These are phyloP conservation scores for Chironomus riparius DNA, from an alignment of 2,888 invertebrate species.

Conservation along the genomic window DNA sequence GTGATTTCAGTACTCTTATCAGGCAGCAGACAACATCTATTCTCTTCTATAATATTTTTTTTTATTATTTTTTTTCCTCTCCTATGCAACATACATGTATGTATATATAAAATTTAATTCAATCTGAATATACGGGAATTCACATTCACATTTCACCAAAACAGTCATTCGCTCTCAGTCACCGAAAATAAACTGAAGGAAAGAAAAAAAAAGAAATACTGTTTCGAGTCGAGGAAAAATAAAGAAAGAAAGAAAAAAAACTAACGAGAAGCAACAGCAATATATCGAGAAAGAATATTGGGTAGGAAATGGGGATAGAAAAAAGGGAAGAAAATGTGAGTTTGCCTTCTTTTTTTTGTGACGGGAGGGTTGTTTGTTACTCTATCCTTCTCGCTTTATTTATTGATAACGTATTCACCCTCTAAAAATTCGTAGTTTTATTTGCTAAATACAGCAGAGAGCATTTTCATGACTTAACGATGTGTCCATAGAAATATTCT, in stretches of 20 bases:
- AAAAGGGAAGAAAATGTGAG: not conserved
- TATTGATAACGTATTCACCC: too few species aligned
- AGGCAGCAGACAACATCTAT: not conserved
- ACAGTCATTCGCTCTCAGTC: conserved; percentile 16
- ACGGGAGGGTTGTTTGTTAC: too few species aligned
- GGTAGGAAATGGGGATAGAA: not conserved
- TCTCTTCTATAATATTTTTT: too few species aligned
- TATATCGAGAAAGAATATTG: not conserved
- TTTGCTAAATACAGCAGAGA: too few species aligned
- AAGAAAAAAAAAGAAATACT: conserved; percentile 14
- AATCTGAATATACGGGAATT: not conserved
- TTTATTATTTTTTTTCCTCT: not conserved
- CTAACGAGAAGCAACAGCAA: not conserved
- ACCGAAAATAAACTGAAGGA: conserved; percentile 27
- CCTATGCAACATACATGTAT: not conserved
- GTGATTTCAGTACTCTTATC: not conserved
- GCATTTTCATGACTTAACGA: too few species aligned
- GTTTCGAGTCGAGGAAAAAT: conserved; percentile 11
- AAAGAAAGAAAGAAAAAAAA: not conserved
- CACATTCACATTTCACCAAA: not conserved
- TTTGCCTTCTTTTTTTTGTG: not conserved
- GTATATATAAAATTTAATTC: not conserved
- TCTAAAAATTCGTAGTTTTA: too few species aligned
- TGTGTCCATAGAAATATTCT: too few species aligned
- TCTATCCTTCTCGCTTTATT: too few species aligned